These are phyloP conservation scores for Scytalopus superciliaris DNA, from an alignment of 2,113 vertebrate species.

Conservation along the genomic window DNA sequence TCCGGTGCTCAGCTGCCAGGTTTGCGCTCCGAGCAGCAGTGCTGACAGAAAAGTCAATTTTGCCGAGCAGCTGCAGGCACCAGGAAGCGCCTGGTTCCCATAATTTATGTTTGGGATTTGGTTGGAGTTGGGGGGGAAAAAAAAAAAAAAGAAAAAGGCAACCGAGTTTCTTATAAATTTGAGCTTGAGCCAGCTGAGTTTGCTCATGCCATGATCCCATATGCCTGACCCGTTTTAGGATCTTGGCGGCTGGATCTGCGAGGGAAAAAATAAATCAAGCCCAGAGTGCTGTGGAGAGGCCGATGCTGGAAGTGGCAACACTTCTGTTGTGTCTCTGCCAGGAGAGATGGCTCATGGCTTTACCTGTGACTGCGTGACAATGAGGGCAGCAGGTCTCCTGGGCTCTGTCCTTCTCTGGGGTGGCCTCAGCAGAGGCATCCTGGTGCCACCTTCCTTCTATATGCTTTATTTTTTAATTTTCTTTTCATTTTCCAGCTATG, in stretches of 20 bases:
- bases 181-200: background rate
- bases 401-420: background rate
- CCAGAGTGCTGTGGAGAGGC: background rate
- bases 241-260: background rate
- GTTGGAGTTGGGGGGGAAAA: background rate
- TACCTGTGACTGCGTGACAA: fast-evolving
- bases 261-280: background rate
- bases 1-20: slow-evolving; percentile 15
- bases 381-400: fast-evolving
- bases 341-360: fast-evolving
- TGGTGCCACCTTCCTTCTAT: background rate
- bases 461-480: background rate
- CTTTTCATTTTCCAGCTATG: background rate
- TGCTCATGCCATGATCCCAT: slow-evolving; percentile 18
- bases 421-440: background rate
- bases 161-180: background rate
- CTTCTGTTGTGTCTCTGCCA: background rate
- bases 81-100: background rate
- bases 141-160: background rate
- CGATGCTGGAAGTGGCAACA: background rate
- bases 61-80: slow-evolving; percentile 50
- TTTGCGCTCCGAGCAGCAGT: background rate
- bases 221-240: slow-evolving; percentile 46
- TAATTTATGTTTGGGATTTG: slow-evolving; percentile 11
- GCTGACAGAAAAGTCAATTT: background rate